phyloP scores from a whole-genome alignment of 1,140 invertebrate species.

The Drosophila nebulosa region DNA sequence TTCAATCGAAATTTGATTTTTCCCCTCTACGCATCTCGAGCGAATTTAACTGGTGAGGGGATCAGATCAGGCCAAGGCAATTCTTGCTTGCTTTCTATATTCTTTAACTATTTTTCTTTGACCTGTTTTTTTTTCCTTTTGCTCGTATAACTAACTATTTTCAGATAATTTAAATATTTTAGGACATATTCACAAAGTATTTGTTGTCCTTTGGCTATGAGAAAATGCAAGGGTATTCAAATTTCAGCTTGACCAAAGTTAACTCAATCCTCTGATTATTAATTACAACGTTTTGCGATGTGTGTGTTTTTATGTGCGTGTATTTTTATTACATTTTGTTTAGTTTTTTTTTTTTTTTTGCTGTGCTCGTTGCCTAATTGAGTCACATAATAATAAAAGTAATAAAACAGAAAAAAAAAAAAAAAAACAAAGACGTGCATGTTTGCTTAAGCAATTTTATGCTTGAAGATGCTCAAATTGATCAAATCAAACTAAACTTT shows the following conservation, averaged over 20 bases:
- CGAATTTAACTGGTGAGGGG: too few relatives aligned
- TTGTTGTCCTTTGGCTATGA: too few relatives aligned
- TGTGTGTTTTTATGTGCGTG: neutral
- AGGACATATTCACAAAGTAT: too few relatives aligned
- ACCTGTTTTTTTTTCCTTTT: too few relatives aligned
- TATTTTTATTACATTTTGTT: neutral
- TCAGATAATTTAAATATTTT: too few relatives aligned
- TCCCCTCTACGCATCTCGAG: too few relatives aligned
- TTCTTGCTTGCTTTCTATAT: too few relatives aligned
- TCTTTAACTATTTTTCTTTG: too few relatives aligned
- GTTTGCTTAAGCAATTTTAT: slow-evolving; percentile 42
- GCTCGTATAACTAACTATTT: too few relatives aligned
- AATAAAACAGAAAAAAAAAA: slow-evolving; percentile 5
- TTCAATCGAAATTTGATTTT: too few relatives aligned
- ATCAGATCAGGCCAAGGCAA: too few relatives aligned
- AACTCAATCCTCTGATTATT: neutral
- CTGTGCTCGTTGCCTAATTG: slow-evolving; percentile 30
- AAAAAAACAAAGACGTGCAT: neutral
- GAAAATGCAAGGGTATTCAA: too few relatives aligned
- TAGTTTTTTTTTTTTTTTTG: neutral
- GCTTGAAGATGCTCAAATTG: slow-evolving; percentile 35
- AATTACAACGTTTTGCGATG: neutral
- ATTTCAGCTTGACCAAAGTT: neutral
- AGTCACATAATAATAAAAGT: slow-evolving; percentile 42
- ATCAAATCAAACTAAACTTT: slow-evolving; percentile 8